These are phyloP conservation scores for Pachypsylla venusta DNA, from an alignment of 1,140 invertebrate genomes.

Conservation along the genomic window DNA sequence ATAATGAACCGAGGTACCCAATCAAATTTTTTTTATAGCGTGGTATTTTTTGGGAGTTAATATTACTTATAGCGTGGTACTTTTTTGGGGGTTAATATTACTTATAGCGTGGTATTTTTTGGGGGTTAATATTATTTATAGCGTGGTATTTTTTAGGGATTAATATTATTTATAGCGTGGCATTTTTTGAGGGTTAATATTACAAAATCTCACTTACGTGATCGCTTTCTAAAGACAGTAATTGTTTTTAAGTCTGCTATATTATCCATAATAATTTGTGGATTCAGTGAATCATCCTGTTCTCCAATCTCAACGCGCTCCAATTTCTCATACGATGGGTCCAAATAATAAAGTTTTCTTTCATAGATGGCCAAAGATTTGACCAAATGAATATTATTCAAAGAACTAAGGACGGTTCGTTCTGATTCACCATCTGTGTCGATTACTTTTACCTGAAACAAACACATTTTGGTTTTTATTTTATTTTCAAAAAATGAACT, in stretches of 20 bases:
- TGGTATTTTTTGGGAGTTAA: too few species aligned
- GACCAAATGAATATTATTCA: not conserved
- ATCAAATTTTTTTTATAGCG: too few species aligned
- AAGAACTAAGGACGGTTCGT: constrained; percentile 45
- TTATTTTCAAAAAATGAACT: too few species aligned
- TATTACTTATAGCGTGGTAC: too few species aligned
- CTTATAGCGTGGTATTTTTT: too few species aligned
- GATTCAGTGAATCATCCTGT: constrained; percentile 44
- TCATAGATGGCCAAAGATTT: constrained; percentile 72
- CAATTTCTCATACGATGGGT: constrained; percentile 79
- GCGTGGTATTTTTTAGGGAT: too few species aligned
- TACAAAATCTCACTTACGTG: constrained; percentile 29
- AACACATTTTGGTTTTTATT: too few species aligned
- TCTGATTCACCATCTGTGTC: constrained; percentile 54
- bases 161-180: too few species aligned
- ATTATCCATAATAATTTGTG: constrained; percentile 64
- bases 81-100: too few species aligned
- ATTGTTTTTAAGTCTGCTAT: constrained; percentile 74
- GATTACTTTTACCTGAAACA: constrained; percentile 48
- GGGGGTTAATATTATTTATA: too few species aligned
- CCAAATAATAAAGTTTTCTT: constrained; percentile 71
- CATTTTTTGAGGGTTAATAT: not conserved
- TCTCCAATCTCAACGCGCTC: constrained; percentile 70
- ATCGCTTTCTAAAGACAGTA: constrained; percentile 76
- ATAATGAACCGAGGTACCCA: too few species aligned